Evolutionary conservation across 2,797 vertebrate species (phyloP), one percentile per base, ranked within the genome.

Genomic region (Chaetodon trifasciatus): DNA sequence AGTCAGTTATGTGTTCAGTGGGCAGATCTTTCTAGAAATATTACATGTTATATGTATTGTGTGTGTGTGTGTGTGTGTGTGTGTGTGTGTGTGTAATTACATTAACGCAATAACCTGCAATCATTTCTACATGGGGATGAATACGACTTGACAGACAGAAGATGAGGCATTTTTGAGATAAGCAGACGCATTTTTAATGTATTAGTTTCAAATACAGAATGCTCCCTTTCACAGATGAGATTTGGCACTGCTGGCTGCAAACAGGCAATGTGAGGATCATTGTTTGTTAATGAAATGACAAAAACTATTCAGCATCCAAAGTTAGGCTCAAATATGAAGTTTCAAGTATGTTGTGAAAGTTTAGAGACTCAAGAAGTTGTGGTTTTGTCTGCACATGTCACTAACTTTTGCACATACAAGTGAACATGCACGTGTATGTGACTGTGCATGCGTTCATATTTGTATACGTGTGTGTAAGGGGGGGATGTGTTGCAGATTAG

Each of bases 11-110:
- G 53, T 80, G 62, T 86, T 60, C 42, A 68, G 60, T 63, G 4
- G 50, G 66, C 78, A 79, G 78, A 77, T 76, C 82, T 70, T 84
- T 88, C 78, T 74, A 23, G 80, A 89, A 81, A 81, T 79, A 83
- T 76, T 60, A 28, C 23, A 68, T 58, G 37, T 57, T 78, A 55
- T 70, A 78, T 84, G 57, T 73, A 58, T 57, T 78, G 55, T 81
- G 58, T 56, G 57, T n/a, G 61, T 81, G 58, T 56, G 57, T 28
- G 61, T 58, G 23, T 44, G 67, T n/a, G n/a, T 81, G 58, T 56
- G 57, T n/a, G 61, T 81, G 58, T 56, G 57, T 28, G 61, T 58
- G 23, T 44, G 67, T n/a, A 13, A 58, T 58, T 49, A 52, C 56
- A 63, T 78, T 47, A 28, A 40, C 1, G 60, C 49, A 57, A 52